phyloP scores from a whole-genome alignment of 2,797 vertebrate genomes.

The Malurus splendens region DNA sequence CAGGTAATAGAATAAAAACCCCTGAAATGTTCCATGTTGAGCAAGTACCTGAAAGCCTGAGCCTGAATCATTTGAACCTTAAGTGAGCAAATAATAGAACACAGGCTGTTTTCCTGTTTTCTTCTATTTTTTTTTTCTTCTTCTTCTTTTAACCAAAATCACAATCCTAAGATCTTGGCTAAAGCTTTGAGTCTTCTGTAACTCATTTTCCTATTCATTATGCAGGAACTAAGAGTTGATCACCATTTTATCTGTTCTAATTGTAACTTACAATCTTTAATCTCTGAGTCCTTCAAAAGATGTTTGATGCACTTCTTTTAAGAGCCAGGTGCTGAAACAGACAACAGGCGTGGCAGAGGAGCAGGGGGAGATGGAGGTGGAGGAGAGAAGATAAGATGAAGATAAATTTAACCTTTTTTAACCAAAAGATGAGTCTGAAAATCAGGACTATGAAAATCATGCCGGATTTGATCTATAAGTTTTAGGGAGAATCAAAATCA shows the following conservation, averaged over 20 bases:
- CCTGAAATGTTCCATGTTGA: not conserved
- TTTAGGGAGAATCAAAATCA: not conserved
- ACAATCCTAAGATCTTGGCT: not conserved
- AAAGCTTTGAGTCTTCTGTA: not conserved
- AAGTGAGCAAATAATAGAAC: not conserved
- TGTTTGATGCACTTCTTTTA: not conserved
- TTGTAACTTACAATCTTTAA: not conserved
- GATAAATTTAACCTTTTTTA: not conserved
- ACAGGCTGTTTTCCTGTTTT: not conserved
- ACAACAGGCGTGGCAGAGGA: fast-evolving
- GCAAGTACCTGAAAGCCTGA: not conserved
- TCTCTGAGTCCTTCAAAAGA: conserved; percentile 24
- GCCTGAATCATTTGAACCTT: not conserved
- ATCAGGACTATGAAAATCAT: not conserved
- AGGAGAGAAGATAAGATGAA: not conserved
- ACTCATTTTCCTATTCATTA: conserved; percentile 11
- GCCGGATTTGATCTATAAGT: not conserved
- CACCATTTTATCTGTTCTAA: conserved; percentile 17
- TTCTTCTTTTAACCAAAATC: not conserved
- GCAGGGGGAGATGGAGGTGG: fast-evolving
- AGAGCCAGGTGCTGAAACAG: conserved; percentile 7
- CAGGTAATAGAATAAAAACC: not conserved
- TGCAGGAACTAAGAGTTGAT: not conserved
- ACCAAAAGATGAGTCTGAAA: not conserved
- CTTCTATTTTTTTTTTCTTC: not conserved